Evolutionary conservation across 2,888 invertebrate genomes (phyloP), one percentile per base, ranked within the genome.

Genomic region (Rhogogaster chlorosoma): DNA sequence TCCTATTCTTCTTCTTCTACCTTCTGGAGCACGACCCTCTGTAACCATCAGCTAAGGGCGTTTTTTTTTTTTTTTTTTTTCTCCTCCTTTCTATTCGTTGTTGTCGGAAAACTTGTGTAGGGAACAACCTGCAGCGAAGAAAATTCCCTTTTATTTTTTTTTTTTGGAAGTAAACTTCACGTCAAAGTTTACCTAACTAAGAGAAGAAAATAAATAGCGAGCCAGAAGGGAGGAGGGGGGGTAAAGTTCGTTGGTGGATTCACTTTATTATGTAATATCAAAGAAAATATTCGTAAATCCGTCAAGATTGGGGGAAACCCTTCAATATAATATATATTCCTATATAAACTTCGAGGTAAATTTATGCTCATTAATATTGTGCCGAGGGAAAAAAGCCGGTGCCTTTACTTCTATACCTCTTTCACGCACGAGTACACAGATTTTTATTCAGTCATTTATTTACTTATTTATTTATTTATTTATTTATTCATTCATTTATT

Each of bases 251-350:
- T 67, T 1, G 32, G 67, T 32, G 67, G 67, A 67, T 67, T 45
- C 67, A 67, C 32, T 67, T 67, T 67, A 67, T 67, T 67, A 67
- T 32, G 15, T 32, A 67, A 67, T 67, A 67, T 67, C 67, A 26
- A 67, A 67, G 32, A 12, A 67, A 67, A 67, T n/a, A n/a, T 67
- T 15, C 32, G 67, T 67, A 32, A 67, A 67, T 67, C 32, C 32
- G 32, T 67, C 67, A 32, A 67, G 67, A 67, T 67, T 67, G 32
- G 15, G 0, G 18, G 67, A 6, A 18, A 10, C 12, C 12, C 64
- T 26, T 67, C 67, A 15, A 15, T 32, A 15, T 9, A n/a, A 67
- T 67, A 7, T 32, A 15, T 29, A 61, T 53, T 4, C 61, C 3
- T 32, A 7, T 49, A 18, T n/a, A 53, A 18, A 7, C 53, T 53